These are phyloP conservation scores for Prionailurus viverrinus DNA, from an alignment of 2,113 vertebrate species.

Conservation along the genomic window DNA sequence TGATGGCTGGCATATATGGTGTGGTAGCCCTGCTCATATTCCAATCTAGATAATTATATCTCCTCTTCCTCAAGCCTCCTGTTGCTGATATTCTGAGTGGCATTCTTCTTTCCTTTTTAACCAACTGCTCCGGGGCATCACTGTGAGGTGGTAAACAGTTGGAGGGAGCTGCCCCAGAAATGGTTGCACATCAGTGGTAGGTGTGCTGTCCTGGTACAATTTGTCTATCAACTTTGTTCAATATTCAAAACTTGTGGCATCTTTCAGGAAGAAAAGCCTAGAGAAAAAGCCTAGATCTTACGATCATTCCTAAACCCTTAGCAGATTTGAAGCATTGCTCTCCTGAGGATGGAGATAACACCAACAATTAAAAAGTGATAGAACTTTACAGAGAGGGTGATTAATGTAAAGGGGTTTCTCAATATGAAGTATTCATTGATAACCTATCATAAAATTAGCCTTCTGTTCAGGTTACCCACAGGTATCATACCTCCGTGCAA, in stretches of 20 bases:
- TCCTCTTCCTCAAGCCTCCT: not conserved
- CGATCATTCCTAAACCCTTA: not conserved
- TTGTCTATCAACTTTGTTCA: not conserved
- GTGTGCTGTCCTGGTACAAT: not conserved
- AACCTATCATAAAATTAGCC: not conserved
- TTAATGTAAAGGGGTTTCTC: constrained; percentile 22
- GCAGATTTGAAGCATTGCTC: not conserved
- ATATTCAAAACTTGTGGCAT: constrained; percentile 33
- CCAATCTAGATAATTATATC: constrained; percentile 31
- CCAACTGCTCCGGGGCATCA: not conserved
- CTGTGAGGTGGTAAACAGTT: not conserved
- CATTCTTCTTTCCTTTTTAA: constrained; percentile 28
- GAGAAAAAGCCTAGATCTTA: not conserved
- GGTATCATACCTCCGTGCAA: no score
- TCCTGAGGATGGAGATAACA: not conserved
- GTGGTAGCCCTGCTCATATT: constrained; percentile 13
- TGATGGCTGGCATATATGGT: not conserved
- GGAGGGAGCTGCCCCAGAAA: not conserved
- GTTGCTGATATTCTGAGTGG: constrained; percentile 7
- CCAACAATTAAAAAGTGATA: not conserved
- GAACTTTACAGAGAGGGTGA: not conserved
- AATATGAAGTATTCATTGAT: not conserved
- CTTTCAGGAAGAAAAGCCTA: constrained; percentile 4
- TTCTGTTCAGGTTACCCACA: not conserved
- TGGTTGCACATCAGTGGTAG: not conserved